Evolutionary conservation across 2,797 vertebrate species (phyloP).

Genomic region (Myotis pilosus): DNA sequence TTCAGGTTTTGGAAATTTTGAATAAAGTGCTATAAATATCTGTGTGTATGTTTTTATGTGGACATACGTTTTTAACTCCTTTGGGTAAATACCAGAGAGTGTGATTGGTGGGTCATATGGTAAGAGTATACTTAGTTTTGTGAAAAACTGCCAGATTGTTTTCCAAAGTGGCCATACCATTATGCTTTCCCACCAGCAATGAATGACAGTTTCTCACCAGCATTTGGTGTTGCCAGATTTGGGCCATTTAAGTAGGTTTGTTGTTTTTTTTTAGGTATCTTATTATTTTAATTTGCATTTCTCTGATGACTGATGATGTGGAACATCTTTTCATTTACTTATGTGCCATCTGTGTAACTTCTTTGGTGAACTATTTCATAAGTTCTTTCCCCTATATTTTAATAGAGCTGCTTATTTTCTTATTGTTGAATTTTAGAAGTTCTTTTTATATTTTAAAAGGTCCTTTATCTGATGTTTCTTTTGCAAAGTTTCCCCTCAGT

Average conservation of each 20-base stretch:
- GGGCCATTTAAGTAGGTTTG: background rate
- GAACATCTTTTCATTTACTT: slow-evolving; percentile 9
- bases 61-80: background rate
- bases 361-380: background rate
- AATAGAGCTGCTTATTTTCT: background rate
- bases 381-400: background rate
- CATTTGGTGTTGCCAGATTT: background rate
- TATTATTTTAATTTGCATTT: slow-evolving; percentile 9
- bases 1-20: background rate
- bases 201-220: background rate
- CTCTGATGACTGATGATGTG: background rate
- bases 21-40: background rate
- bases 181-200: background rate
- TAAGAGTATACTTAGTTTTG: background rate
- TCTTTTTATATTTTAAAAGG: background rate
- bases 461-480: background rate
- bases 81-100: background rate
- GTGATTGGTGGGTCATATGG: background rate
- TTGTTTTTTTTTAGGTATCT: background rate
- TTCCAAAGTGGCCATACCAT: background rate
- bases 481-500: background rate
- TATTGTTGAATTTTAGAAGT: background rate
- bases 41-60: background rate
- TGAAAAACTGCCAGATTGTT: background rate
- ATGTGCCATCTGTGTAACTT: background rate